phyloP scores from a whole-genome alignment of 2,797 vertebrate genomes.

The Erithacus rubecula region DNA sequence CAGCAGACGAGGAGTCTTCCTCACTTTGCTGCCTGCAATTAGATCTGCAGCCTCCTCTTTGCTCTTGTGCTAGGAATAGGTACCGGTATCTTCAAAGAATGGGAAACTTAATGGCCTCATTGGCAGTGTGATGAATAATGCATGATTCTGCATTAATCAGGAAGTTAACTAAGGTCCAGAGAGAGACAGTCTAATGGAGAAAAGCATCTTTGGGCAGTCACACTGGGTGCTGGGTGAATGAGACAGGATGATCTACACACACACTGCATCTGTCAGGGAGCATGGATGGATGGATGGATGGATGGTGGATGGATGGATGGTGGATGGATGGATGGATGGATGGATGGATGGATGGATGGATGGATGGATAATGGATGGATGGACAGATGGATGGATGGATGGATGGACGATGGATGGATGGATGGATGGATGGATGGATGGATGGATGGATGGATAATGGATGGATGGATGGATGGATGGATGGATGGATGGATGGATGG shows the following conservation, averaged over 20 bases:
- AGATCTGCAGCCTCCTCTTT: slow-evolving; percentile 20
- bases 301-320: no score
- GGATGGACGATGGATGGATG: no score
- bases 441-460: neutral
- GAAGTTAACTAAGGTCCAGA: slow-evolving; percentile 26
- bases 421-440: no score
- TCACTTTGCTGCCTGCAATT: slow-evolving; percentile 18
- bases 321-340: no score
- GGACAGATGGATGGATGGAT: no score
- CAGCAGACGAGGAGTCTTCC: neutral
- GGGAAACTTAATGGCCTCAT: slow-evolving; percentile 23
- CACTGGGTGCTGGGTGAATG: neutral
- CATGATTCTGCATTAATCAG: slow-evolving; percentile 29
- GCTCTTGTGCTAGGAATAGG: slow-evolving; percentile 19
- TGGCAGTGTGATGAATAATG: slow-evolving; percentile 34
- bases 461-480: no score
- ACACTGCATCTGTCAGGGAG: neutral
- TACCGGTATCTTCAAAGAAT: slow-evolving; percentile 42
- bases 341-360: no score
- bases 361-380: no score
- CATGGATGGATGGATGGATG: neutral
- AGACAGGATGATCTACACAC: neutral
- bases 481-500: neutral
- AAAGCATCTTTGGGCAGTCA: neutral
- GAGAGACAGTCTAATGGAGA: neutral